These are phyloP conservation scores for Castor canadensis DNA, from an alignment of 2,113 vertebrate genomes.

Conservation along the genomic window DNA sequence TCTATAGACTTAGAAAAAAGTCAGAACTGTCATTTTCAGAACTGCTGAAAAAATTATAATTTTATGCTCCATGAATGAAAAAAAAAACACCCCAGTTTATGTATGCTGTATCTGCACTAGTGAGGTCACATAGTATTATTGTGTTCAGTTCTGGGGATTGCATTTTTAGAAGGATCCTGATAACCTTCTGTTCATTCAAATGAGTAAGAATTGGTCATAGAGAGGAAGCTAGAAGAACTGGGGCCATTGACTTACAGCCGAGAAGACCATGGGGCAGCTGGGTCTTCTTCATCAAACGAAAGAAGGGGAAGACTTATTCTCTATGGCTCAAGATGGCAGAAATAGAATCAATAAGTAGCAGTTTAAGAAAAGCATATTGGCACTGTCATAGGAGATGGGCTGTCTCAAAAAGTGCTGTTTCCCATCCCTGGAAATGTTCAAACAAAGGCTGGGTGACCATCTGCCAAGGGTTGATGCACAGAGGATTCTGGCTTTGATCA, in stretches of 20 bases:
- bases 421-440: constrained; percentile 30
- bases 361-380: not conserved
- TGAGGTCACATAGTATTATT: not conserved
- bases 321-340: not conserved
- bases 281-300: constrained; percentile 10
- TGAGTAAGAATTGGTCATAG: not conserved
- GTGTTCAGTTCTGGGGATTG: not conserved
- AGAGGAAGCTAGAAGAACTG: not conserved
- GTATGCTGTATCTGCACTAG: not conserved
- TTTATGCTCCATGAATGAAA: not conserved
- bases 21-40: not conserved
- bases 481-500: not conserved
- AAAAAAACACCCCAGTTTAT: not conserved
- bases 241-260: not conserved
- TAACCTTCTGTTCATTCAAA: not conserved
- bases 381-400: not conserved
- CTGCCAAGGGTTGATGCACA: constrained; percentile 22
- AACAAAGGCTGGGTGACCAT: constrained; percentile 23
- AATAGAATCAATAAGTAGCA: not conserved
- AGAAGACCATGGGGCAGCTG: not conserved
- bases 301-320: not conserved
- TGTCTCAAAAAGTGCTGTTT: not conserved
- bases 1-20: not conserved
- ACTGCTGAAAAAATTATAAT: not conserved
- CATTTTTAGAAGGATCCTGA: not conserved